phyloP scores from a whole-genome alignment of 2,797 vertebrate species.

The Mus spretus region DNA sequence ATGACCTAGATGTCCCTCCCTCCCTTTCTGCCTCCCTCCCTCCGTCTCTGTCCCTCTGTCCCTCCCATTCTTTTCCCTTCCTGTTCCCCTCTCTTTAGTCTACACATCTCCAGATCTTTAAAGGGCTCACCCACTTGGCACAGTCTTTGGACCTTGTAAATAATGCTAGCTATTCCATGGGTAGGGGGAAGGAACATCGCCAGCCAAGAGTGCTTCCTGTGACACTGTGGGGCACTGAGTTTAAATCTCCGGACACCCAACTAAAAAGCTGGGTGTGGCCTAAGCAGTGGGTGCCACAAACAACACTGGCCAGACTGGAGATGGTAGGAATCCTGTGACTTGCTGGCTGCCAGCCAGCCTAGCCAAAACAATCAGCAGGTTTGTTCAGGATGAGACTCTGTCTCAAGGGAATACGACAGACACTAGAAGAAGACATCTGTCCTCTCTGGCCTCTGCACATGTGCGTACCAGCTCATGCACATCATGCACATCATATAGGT shows the following conservation, averaged over 20 bases:
- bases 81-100: background rate
- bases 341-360: background rate
- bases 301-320: background rate
- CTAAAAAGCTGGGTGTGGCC: background rate
- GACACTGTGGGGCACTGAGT: background rate
- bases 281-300: background rate
- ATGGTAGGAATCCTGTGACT: background rate
- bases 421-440: background rate
- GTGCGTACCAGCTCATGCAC: no score
- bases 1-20: background rate
- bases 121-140: background rate
- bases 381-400: background rate
- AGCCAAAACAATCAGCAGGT: no score
- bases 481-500: background rate
- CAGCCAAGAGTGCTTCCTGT: no score
- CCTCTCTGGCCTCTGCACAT: background rate
- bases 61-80: background rate
- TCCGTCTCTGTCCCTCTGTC: no score
- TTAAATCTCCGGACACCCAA: background rate
- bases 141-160: background rate
- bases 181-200: background rate
- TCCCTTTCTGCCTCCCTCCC: no score
- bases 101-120: background rate
- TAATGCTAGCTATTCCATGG: background rate
- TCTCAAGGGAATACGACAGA: background rate